Percentiles rank a stretch among this genome's conserved stretches.
phyloP scores from a whole-genome alignment of 2,888 invertebrate species.

The Invenusta paracnida region DNA sequence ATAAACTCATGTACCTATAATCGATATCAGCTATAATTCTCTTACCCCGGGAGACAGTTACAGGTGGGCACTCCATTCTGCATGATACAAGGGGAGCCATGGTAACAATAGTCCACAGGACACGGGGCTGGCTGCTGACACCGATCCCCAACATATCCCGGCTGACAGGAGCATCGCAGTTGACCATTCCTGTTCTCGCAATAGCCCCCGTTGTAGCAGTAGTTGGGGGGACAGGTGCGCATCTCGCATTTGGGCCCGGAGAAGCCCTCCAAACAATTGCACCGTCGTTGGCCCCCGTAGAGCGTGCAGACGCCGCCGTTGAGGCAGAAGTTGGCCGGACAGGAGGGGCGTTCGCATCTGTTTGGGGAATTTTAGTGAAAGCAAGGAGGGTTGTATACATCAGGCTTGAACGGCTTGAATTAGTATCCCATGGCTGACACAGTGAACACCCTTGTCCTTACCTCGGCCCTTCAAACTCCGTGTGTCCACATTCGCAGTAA shows the following conservation, averaged over 20 bases:
- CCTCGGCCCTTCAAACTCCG: slow-evolving; percentile 5
- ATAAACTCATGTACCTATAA: too few relatives aligned
- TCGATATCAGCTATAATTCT: too few relatives aligned
- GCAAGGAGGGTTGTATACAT: too few relatives aligned
- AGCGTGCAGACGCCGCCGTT: slow-evolving; percentile 24
- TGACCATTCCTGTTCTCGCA: not conserved
- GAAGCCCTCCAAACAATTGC: slow-evolving; percentile 17
- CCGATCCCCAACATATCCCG: not conserved
- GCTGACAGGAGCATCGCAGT: not conserved
- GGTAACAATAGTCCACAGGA: slow-evolving; percentile 8
- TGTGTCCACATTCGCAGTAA: slow-evolving; percentile 2
- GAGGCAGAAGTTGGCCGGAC: slow-evolving; percentile 30
- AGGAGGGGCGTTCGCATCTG: too few relatives aligned
- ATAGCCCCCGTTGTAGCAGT: not conserved
- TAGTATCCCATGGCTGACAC: too few relatives aligned
- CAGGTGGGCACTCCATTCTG: not conserved
- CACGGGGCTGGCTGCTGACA: slow-evolving; percentile 12
- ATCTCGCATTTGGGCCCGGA: not conserved
- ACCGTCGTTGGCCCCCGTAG: not conserved
- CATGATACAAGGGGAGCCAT: not conserved
- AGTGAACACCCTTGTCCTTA: not conserved
- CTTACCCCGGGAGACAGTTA: not conserved
- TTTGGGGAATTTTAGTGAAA: too few relatives aligned
- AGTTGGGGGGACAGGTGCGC: not conserved
- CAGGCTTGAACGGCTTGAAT: too few relatives aligned